Conservation (phyloP, 2,797 vertebrate species). For the Apogon hyalosoma region DNA sequence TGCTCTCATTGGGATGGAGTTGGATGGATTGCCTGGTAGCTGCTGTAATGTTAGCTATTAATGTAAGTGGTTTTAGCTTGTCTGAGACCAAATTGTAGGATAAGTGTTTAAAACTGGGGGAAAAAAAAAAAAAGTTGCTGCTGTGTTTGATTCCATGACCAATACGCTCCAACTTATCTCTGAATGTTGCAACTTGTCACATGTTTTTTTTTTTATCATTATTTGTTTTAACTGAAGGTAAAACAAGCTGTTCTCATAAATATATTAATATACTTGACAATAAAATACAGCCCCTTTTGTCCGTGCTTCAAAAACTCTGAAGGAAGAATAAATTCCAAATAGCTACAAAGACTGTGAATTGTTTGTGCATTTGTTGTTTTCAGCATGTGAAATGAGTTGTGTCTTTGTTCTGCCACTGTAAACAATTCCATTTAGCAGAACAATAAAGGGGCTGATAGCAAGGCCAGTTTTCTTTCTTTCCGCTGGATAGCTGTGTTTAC, state of each 20-base stretch:
- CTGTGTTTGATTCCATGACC: constrained; percentile 35
- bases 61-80: constrained; percentile 65
- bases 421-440: constrained; percentile 78
- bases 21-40: constrained; percentile 73
- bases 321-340: constrained; percentile 26
- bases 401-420: constrained; percentile 73
- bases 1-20: constrained; percentile 77
- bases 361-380: constrained; percentile 67
- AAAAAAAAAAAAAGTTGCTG: constrained; percentile 15
- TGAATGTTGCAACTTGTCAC: constrained; percentile 18
- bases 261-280: constrained; percentile 30
- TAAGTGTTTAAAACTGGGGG: constrained; percentile 54
- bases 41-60: constrained; percentile 69
- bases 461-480: constrained; percentile 70
- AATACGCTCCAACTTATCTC: constrained; percentile 13
- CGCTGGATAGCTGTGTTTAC: constrained; percentile 81
- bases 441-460: constrained; percentile 77
- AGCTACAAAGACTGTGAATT: constrained; percentile 50
- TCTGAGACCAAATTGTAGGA: constrained; percentile 56
- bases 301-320: constrained; percentile 31
- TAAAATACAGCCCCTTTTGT: constrained; percentile 36
- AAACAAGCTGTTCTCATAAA: constrained; percentile 51
- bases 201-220: constrained; percentile 1
- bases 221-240: too few species aligned
- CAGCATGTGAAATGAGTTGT: constrained; percentile 66